Evolutionary conservation across 2,888 invertebrate species (phyloP), one percentile per base, ranked within the genome.

Genomic region (Eupithecia inturbata): DNA sequence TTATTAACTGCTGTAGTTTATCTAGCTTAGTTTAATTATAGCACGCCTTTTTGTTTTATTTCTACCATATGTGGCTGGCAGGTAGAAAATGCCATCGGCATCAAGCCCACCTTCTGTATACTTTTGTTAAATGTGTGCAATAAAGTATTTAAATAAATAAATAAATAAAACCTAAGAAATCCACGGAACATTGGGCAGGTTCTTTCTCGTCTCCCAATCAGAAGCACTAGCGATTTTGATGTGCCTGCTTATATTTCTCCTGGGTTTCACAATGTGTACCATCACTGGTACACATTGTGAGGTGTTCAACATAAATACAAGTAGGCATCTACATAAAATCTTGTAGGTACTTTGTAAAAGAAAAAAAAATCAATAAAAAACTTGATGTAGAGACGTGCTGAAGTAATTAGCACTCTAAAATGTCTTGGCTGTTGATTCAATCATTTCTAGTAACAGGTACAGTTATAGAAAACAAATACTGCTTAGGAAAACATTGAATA

Each of bases 391-490:
- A 28, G 12, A 31, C 19, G 33, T 62, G 28, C 63, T 63, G n/a
- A 36, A 31, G 3, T 31, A 31, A 63, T 31, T n/a, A 10, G 14
- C 63, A 36, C 33, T 7, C 36, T 36, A 33, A 36, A 31, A 36
- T 1, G n/a, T n/a, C 63, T 63, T 1, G n/a, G 10, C 63, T 63
- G n/a, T 63, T 63, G 63, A n/a, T 60, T 41, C 57, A 53, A 68
- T 68, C 33, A 33, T 60, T 39, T 69, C 19, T 62, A 5, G 26
- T 16, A 19, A n/a, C 64, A n/a, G 12, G 26, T 53, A 36, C 26
- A 36, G 57, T 60, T 67, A 39, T 26, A 39, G 72, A 72, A 73
- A 53, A 10, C 26, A 26, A 26, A 57, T 57, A 57, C 26, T 57
- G 57, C 26, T 57, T 26, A 57, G 22, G 57, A 57, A 57, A 57